Evolutionary conservation across 2,797 vertebrate genomes (phyloP), one percentile per base, ranked within the genome.

Genomic region (Austrolebias charrua): DNA sequence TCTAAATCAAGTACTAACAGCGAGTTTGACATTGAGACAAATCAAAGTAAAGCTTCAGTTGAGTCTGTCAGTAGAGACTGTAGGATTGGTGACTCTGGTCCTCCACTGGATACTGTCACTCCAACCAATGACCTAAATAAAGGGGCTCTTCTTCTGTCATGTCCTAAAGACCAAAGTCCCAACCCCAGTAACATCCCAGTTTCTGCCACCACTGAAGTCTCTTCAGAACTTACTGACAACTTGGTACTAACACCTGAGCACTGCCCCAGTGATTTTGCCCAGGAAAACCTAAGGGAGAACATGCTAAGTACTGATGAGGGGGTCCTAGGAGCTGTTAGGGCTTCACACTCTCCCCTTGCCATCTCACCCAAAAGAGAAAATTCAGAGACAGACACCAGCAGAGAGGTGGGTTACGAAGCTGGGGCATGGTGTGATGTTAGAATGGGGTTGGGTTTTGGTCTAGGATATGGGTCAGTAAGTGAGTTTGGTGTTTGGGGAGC

Each of bases 291-390:
- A 49, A 87, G 90, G 9, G 92, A 93, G 81, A 92, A 90, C 80
- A 90, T 74, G 49, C 78, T 89, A 46, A 89, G 75, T 51, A 76
- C 90, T 42, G 90, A 93, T 20, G 90, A 94, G 13, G 86, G 85
- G 14, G 83, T 72, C 6, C 63, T 90, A 9, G 84, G 88, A 53
- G 87, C 88, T 42, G 79, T 88, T 42, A 87, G 90, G 60, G 90
- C 89, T 24, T 88, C 89, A 48, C 91, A 92, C 63, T 92, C 91
- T 40, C 91, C 89, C 16, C 80, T 93, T 28, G 93, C 90, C 6
- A 92, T 94, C 66, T 94, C 93, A 67, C 93, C 93, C 18, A 94
- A 94, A 86, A 92, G 93, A 67, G 93, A 94, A 78, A 94, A 94
- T 73, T 93, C 92, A 20, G 92, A 93, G 81, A 92, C 76, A 15